Evolutionary conservation across 2,797 vertebrate species (phyloP).

Genomic region (Bradypodion pumilum): DNA sequence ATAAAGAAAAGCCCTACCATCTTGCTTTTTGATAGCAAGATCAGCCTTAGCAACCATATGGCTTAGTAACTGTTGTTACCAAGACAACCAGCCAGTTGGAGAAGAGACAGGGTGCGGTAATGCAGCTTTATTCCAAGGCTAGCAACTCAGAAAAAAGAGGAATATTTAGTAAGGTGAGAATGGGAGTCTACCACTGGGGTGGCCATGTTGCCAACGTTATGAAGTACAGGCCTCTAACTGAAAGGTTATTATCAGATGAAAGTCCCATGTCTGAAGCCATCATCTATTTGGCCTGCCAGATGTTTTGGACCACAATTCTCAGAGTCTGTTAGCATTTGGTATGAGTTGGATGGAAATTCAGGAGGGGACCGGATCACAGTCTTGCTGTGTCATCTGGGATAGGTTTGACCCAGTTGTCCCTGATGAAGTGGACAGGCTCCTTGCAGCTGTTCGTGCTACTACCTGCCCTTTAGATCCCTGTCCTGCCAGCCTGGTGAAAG

Average conservation of each 20-base stretch:
- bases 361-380: too few species aligned
- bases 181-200: not conserved
- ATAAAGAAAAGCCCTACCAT: not conserved
- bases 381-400: too few species aligned
- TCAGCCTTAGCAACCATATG: constrained; percentile 14
- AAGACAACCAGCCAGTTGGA: constrained; percentile 24
- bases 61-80: constrained; percentile 30
- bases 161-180: not conserved
- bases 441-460: too few species aligned
- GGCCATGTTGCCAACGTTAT: not conserved
- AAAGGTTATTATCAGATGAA: not conserved
- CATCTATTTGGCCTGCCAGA: not conserved
- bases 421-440: too few species aligned
- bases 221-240: not conserved
- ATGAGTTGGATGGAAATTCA: not conserved
- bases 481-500: too few species aligned
- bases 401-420: too few species aligned
- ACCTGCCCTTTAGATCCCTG: too few species aligned
- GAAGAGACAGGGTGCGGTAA: not conserved
- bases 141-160: not conserved
- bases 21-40: not conserved
- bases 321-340: not conserved
- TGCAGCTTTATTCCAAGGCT: not conserved
- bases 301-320: not conserved
- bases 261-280: not conserved